Evolutionary conservation across 2,113 vertebrate species (phyloP).

Genomic region (Regulus satrapa): DNA sequence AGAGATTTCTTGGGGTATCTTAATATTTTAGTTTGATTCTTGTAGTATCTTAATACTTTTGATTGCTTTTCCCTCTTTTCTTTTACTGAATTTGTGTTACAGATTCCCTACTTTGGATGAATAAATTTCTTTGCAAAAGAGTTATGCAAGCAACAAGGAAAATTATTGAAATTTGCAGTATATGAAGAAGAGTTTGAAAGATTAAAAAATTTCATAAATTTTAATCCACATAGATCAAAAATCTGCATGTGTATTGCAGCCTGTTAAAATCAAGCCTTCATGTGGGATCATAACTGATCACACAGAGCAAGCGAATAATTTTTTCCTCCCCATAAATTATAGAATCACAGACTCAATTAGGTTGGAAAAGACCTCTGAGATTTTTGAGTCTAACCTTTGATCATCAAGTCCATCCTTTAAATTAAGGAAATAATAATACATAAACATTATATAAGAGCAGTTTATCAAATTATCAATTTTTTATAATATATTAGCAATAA

Average conservation of each 20-base stretch:
- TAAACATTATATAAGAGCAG: not conserved
- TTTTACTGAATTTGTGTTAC: not conserved
- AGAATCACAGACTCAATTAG: not conserved
- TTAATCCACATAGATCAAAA: not conserved
- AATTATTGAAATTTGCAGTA: not conserved
- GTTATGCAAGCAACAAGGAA: not conserved
- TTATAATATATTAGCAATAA: not conserved
- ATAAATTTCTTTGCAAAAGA: not conserved
- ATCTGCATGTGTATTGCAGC: not conserved
- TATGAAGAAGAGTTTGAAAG: not conserved
- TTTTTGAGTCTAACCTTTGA: not conserved
- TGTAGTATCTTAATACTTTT: not conserved
- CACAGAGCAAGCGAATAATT: not conserved
- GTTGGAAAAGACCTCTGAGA: not conserved
- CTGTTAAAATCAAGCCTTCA: not conserved
- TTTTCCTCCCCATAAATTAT: not conserved
- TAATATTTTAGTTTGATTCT: not conserved
- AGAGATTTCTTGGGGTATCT: not conserved
- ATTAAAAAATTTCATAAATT: not conserved
- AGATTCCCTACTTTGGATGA: not conserved
- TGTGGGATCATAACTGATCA: not conserved
- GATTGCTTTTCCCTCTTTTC: not conserved
- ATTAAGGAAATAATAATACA: not conserved
- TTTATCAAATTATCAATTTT: not conserved
- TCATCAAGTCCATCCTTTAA: not conserved